phyloP scores from a whole-genome alignment of 2,797 vertebrate species.

The Sebastes steindachneri region DNA sequence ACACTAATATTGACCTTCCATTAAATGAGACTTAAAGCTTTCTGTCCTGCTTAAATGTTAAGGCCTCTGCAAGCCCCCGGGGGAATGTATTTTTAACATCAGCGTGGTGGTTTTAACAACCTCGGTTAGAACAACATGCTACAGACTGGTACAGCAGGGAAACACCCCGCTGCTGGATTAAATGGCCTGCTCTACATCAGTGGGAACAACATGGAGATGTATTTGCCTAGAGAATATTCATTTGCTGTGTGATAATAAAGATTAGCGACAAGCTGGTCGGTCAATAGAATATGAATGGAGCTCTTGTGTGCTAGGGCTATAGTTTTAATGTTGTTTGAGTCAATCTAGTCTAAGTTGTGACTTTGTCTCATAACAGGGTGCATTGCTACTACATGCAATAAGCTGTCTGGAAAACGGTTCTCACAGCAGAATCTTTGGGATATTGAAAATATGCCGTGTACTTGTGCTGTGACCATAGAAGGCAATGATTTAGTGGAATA shows the following conservation, averaged over 20 bases:
- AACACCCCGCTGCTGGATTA: slow-evolving; percentile 67
- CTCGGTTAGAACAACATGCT: slow-evolving; percentile 79
- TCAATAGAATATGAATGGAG: slow-evolving; percentile 54
- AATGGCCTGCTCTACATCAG: slow-evolving; percentile 60
- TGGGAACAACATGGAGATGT: slow-evolving; percentile 66
- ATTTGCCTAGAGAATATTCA: slow-evolving; percentile 68
- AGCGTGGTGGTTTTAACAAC: slow-evolving; percentile 73
- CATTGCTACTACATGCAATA: neutral
- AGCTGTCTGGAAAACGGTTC: neutral
- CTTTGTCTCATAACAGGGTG: neutral
- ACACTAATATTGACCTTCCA: slow-evolving; percentile 82
- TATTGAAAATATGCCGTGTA: neutral
- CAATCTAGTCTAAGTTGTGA: neutral
- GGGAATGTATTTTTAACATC: slow-evolving; percentile 69
- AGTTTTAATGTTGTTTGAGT: slow-evolving; percentile 24
- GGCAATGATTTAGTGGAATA: neutral
- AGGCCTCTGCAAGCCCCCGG: slow-evolving; percentile 48
- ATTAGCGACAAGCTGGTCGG: slow-evolving; percentile 59
- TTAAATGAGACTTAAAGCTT: slow-evolving; percentile 76
- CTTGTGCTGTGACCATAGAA: slow-evolving; percentile 6
- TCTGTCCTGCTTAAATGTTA: slow-evolving; percentile 62
- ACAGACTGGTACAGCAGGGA: slow-evolving; percentile 51
- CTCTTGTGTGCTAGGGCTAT: slow-evolving; percentile 31
- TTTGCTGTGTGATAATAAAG: slow-evolving; percentile 68
- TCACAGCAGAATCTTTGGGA: neutral